Evolutionary conservation across 2,888 invertebrate species (phyloP), one percentile per base, ranked within the genome.

Genomic region (Netelia fuscicornis): DNA sequence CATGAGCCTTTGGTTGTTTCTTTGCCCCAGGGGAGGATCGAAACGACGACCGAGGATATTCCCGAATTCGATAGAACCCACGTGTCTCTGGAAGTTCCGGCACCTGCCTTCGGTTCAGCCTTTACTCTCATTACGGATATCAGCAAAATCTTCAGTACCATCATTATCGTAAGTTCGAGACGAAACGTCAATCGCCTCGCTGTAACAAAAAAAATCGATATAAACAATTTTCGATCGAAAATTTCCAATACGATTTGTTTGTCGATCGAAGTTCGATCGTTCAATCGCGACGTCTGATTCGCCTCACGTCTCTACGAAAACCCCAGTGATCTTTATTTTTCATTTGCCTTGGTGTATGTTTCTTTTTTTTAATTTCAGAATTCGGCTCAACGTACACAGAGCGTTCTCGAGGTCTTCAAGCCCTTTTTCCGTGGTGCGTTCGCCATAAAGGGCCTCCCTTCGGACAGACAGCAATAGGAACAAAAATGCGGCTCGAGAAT

Each of bases 351-450:
- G 37, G n/a, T 42, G 37, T 76, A 23, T 60, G 52, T 44, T 48
- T 80, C 84, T 83, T 84, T 74, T 86, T 65, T 65, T 62, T 76
- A 56, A 82, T 96, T 96, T 25, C 95, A 97, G 97, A 97, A 97
- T 93, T 96, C 97, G 3, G 97, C 97, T 44, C 95, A 96, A 87
- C 95, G 97, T 81, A 96, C 97, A 90, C 96, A 97, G 91, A 95
- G 96, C 30, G 95, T 97, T 89, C 93, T 97, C 87, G 95, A 97
- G 79, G 95, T 97, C 60, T 97, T 97, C 94, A 96, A 96, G 90
- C 97, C 97, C 2, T 94, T 97, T 83, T 96, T 97, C 92, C 95
- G 96, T 17, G 96, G 96, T n/a, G 95, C 95, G 11, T 96, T 97
- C 91, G 96, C 96, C 87, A 96, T 97, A 87, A 97, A 97, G 92